Percentiles rank a stretch among this genome's conserved stretches.
Conservation (phyloP, 1,140 invertebrate species). For the Caenorhabditis tropicalis region DNA sequence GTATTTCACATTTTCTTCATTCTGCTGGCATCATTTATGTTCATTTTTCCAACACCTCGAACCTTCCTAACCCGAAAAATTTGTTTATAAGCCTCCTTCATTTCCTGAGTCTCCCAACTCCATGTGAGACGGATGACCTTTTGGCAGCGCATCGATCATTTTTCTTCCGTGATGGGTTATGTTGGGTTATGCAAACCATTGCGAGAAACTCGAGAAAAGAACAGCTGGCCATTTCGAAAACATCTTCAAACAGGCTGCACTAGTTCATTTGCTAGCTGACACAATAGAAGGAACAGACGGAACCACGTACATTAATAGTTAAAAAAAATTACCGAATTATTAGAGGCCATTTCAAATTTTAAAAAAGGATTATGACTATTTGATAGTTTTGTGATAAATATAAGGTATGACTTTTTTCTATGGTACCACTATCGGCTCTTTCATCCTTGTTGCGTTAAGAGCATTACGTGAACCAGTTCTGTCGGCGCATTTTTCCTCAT, state of each 20-base stretch:
- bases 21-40: neutral
- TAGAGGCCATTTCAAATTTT: too few relatives aligned
- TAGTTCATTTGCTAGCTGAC: neutral
- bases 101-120: neutral
- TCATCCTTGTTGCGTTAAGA: neutral
- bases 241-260: neutral
- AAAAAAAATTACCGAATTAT: too few relatives aligned
- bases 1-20: neutral
- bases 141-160: neutral
- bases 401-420: neutral
- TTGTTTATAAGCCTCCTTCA: neutral
- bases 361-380: too few relatives aligned
- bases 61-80: neutral
- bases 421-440: neutral
- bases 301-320: neutral
- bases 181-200: slow-evolving; percentile 13
- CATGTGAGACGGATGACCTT: slow-evolving; percentile 13
- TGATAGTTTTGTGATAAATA: neutral
- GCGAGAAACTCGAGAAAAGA: slow-evolving; percentile 22
- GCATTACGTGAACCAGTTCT: neutral
- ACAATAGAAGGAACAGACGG: neutral
- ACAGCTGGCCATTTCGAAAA: neutral
- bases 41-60: neutral
- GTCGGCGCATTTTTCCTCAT: neutral
- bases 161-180: slow-evolving; percentile 27